Evolutionary conservation across 1,140 invertebrate genomes (phyloP).

Genomic region (Subanguina moxae): DNA sequence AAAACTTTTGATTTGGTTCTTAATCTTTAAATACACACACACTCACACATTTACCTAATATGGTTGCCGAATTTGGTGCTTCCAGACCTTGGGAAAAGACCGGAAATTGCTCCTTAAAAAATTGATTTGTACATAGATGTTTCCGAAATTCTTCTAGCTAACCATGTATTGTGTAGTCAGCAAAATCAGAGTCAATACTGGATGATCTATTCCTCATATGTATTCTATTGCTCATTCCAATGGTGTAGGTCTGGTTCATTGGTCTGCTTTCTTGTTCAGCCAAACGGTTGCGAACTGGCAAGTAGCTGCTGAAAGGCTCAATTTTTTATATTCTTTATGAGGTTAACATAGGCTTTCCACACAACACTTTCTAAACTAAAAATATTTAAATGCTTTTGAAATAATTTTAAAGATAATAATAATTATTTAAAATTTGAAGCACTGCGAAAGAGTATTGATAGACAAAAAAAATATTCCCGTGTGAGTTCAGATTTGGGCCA

Average conservation of each 20-base stretch:
- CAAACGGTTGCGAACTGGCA: constrained; percentile 25
- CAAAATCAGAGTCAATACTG: constrained; percentile 35
- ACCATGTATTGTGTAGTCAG: constrained; percentile 35
- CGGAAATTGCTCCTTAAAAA: constrained; percentile 8
- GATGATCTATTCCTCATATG: constrained; percentile 25
- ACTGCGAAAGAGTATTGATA: too few species aligned
- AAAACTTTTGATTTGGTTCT: not conserved
- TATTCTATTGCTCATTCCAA: constrained; percentile 12
- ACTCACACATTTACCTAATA: not conserved
- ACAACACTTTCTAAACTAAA: too few species aligned
- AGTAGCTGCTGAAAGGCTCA: constrained; percentile 7
- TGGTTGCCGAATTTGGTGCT: not conserved
- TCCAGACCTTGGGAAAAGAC: constrained; percentile 8
- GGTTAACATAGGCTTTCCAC: too few species aligned
- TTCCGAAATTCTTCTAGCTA: not conserved
- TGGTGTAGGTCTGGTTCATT: constrained; percentile 39
- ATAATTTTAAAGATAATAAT: too few species aligned
- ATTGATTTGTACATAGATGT: not conserved
- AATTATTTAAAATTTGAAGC: too few species aligned
- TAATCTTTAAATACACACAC: not conserved
- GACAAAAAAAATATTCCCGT: too few species aligned
- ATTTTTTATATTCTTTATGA: too few species aligned
- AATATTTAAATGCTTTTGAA: too few species aligned
- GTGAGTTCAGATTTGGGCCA: too few species aligned
- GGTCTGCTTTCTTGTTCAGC: constrained; percentile 33